Percentiles rank a stretch among this genome's conserved stretches.
These are phyloP conservation scores for Kryptolebias ocellatus DNA, from an alignment of 2,797 vertebrate species.

Conservation along the genomic window DNA sequence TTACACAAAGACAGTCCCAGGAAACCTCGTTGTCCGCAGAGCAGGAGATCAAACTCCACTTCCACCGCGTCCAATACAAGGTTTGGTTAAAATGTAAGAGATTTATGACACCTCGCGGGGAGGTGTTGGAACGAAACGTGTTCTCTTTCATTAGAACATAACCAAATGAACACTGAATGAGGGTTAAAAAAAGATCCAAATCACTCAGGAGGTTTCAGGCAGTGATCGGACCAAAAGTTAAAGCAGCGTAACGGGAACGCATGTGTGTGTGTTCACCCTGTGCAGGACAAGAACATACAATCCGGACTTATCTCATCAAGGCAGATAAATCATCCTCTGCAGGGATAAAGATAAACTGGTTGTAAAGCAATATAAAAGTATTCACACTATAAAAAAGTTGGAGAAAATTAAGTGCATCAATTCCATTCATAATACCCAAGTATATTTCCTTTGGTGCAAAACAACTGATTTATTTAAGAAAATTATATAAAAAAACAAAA, in stretches of 20 bases:
- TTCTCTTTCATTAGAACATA: constrained; percentile 23
- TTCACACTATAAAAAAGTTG: neutral
- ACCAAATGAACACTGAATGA: constrained; percentile 8
- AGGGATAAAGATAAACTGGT: neutral
- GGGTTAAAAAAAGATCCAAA: constrained; percentile 11
- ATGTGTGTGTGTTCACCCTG: neutral
- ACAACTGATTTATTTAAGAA: neutral
- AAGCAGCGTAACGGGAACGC: neutral
- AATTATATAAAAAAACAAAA: constrained; percentile 6
- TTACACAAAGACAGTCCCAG: neutral
- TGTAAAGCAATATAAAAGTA: neutral
- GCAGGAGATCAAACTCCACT: constrained; percentile 80
- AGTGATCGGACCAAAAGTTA: neutral
- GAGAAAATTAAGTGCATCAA: neutral
- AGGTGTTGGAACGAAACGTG: constrained; percentile 37
- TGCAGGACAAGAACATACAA: neutral
- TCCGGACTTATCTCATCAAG: constrained; percentile 8
- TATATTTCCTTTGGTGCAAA: neutral
- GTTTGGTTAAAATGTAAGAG: constrained; percentile 74
- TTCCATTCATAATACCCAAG: neutral
- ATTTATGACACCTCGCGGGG: constrained; percentile 64
- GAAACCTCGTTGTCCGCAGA: constrained; percentile 1
- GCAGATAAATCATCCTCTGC: constrained; percentile 1
- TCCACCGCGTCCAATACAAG: constrained; percentile 15
- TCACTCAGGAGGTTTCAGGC: neutral